Percentiles rank a stretch among this genome's conserved stretches.
Conservation (phyloP, 30 jellyfish, hydroid and myxozoan species). For the Hydractinia echinata region DNA sequence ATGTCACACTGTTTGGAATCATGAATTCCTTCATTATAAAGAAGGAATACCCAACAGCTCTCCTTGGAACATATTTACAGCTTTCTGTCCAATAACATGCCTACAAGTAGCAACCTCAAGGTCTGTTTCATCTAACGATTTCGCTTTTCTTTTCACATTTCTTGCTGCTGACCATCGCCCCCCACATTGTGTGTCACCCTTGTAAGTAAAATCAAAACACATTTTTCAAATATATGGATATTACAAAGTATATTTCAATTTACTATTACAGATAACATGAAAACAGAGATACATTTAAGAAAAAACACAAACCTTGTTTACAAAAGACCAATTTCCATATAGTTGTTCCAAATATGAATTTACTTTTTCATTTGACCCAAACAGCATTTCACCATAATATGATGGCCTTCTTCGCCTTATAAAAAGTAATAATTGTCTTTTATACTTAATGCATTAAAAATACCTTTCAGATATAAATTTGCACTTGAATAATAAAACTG, state of each 20-base stretch:
- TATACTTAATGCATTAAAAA: not conserved
- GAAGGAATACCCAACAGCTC: conserved; percentile 30
- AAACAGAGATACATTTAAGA: not conserved
- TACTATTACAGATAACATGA: not conserved
- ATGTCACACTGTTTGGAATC: not conserved
- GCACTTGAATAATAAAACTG: not conserved
- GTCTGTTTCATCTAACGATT: conserved; percentile 36
- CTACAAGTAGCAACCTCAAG: conserved; percentile 35
- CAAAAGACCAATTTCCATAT: conserved; percentile 8
- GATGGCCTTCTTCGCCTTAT: conserved; percentile 8
- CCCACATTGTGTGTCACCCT: conserved; percentile 18
- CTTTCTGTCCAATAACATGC: conserved; percentile 28
- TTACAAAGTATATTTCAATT: not conserved
- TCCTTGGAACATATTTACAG: conserved; percentile 42
- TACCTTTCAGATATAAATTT: not conserved
- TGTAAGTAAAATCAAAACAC: not conserved
- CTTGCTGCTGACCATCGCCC: conserved; percentile 34
- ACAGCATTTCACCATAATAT: conserved; percentile 5
- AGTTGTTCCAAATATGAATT: not conserved
- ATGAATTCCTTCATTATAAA: conserved; percentile 6
- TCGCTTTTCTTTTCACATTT: not conserved
- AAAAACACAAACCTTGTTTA: not conserved
- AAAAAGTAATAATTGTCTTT: not conserved
- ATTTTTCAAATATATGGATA: not conserved
- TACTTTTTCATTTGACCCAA: conserved; percentile 5